Evolutionary conservation across 92 coral and sea anemone genomes (phyloP), one percentile per base, ranked within the genome.

Genomic region (Muricea muricata): DNA sequence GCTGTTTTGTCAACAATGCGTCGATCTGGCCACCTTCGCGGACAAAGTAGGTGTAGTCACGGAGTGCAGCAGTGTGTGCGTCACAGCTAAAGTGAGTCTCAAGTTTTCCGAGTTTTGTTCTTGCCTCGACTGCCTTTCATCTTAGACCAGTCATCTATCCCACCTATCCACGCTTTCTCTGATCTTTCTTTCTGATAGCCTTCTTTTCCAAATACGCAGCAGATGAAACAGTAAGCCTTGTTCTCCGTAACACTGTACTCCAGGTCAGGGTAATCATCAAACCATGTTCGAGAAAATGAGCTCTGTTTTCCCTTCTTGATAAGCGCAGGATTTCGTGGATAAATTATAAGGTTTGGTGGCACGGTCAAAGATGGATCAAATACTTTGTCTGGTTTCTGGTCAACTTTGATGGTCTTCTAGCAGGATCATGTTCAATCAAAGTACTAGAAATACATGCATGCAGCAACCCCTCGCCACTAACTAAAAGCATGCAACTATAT

Each of bases 121-220:
- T 76, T 76, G 13, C 81, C 68, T 29, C 67, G 81, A 76, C 81
- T 76, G 7, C 80, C 80, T 48, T 46, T 74, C 80, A 74, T 74
- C 80, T 74, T 74, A 1, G 80, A 74, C 80, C 80, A 74, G 20
- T 74, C 80, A 74, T 47, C 55, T 11, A 70, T 35, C 0, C 75
- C 60, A 42, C 46, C 79, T 4, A 73, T 73, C 80, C 80, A 74
- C 9, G 80, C 26, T 74, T 74, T 74, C 0, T 74, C 80, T 52
- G 68, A 60, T 60, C 37, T 60, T 30, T 34, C 58, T 21, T 34
- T 73, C 58, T 73, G 57, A 7, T 4, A 1, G 15, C 79, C 60
- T 7, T 39, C 50, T 73, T 46, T 73, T 25, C 79, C 79, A 73
- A 73, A 73, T 50, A 73, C 15, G 12, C 58, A n/a, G 60, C 79